Conservation (phyloP, 2,888 invertebrate genomes). For the Sphaerophoria rueppellii region DNA sequence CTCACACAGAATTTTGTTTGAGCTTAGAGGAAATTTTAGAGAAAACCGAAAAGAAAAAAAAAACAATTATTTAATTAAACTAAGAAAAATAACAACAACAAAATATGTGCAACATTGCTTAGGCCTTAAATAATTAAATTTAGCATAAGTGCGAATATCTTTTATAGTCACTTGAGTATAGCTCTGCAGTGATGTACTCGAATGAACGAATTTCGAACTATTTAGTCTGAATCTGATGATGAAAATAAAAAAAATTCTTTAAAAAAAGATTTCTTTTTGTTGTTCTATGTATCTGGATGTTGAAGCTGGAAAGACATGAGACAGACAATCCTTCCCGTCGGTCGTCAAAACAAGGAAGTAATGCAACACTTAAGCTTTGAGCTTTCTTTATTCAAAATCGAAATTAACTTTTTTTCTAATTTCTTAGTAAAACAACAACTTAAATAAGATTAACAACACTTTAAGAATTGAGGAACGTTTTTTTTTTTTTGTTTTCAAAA, state of each 20-base stretch:
- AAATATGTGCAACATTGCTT: conserved; percentile 47
- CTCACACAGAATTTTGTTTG: conserved; percentile 24
- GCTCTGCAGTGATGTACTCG: conserved; percentile 44
- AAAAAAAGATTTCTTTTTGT: not conserved
- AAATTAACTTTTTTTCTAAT: too few relatives aligned
- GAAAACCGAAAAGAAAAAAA: not conserved
- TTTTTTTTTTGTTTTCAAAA: too few relatives aligned
- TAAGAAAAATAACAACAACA: not conserved
- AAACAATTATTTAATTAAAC: conserved; percentile 13
- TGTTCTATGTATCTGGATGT: not conserved
- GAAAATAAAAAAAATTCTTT: conserved; percentile 51
- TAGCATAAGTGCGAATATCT: conserved; percentile 36
- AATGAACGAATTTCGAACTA: conserved; percentile 59
- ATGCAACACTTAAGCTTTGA: too few relatives aligned
- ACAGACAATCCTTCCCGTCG: too few relatives aligned
- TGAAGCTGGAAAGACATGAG: not conserved
- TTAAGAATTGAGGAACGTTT: too few relatives aligned
- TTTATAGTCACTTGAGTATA: conserved; percentile 37
- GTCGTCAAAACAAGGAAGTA: too few relatives aligned
- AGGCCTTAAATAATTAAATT: conserved; percentile 39
- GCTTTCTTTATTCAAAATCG: too few relatives aligned
- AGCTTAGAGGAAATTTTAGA: conserved; percentile 13
- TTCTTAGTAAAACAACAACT: too few relatives aligned
- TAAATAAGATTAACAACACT: too few relatives aligned
- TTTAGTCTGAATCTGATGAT: conserved; percentile 61